These are phyloP conservation scores for Hirundo rustica DNA, from an alignment of 2,797 vertebrate species.

Conservation along the genomic window DNA sequence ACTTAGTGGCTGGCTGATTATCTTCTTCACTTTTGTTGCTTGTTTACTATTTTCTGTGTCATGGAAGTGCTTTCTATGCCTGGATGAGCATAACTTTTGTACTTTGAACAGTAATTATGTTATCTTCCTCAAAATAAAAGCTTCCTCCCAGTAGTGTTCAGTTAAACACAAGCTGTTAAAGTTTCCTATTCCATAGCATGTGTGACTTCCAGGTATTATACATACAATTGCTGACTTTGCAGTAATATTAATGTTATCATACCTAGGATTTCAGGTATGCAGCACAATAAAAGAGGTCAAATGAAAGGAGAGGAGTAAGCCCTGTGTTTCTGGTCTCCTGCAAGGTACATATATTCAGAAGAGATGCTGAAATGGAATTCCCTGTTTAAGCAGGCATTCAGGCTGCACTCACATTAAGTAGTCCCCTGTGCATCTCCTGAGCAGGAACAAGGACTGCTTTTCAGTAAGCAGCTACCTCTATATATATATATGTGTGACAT, in stretches of 20 bases:
- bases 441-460: not conserved
- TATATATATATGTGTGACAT: not conserved
- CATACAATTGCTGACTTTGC: constrained; percentile 28
- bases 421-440: not conserved
- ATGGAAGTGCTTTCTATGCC: not conserved
- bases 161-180: not conserved
- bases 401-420: not conserved
- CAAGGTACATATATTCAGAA: not conserved
- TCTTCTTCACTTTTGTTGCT: not conserved
- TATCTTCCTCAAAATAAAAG: constrained; percentile 22
- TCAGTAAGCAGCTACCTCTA: not conserved
- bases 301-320: not conserved
- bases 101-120: not conserved
- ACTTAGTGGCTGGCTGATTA: not conserved
- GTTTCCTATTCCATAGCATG: constrained; percentile 27
- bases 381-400: not conserved
- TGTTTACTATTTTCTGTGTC: not conserved
- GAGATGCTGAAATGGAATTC: not conserved
- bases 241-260: not conserved
- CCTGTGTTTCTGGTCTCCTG: not conserved
- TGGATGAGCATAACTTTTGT: not conserved
- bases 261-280: constrained; percentile 2
- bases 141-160: not conserved
- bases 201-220: constrained; percentile 59
- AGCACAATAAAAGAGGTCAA: not conserved